Conservation (phyloP, 2,113 vertebrate species). For the Globicephala melas region DNA sequence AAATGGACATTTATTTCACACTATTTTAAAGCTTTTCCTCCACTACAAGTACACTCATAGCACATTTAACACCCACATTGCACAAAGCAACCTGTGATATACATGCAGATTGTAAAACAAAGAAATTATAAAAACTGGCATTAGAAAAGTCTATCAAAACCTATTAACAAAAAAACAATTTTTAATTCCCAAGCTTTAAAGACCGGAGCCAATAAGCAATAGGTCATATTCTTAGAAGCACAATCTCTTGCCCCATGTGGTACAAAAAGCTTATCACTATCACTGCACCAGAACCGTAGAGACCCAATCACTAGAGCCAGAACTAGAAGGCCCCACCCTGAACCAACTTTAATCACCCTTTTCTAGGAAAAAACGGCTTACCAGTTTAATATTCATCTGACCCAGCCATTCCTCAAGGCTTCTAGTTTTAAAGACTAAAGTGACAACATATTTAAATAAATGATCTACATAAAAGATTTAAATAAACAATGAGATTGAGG, state of each 20-base stretch:
- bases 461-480: neutral
- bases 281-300: conserved; percentile 17
- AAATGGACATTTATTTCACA: neutral
- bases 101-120: neutral
- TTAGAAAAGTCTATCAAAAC: conserved; percentile 2
- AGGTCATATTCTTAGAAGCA: conserved; percentile 33
- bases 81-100: conserved; percentile 10
- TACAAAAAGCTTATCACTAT: conserved; percentile 59
- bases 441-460: conserved; percentile 3
- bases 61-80: neutral
- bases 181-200: neutral
- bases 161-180: neutral
- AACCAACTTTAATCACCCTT: conserved; percentile 55
- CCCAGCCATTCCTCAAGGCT: conserved; percentile 23
- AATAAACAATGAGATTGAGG: neutral
- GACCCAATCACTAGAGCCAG: conserved; percentile 59
- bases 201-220: conserved; percentile 20
- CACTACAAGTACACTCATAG: neutral
- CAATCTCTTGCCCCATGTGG: conserved; percentile 65
- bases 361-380: conserved; percentile 49
- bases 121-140: neutral
- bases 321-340: conserved; percentile 52
- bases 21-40: neutral
- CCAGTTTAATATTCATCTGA: conserved; percentile 12
- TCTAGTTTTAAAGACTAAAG: conserved; percentile 23